Evolutionary conservation across 2,888 invertebrate species (phyloP).

Genomic region (Drosophila kokeensis): DNA sequence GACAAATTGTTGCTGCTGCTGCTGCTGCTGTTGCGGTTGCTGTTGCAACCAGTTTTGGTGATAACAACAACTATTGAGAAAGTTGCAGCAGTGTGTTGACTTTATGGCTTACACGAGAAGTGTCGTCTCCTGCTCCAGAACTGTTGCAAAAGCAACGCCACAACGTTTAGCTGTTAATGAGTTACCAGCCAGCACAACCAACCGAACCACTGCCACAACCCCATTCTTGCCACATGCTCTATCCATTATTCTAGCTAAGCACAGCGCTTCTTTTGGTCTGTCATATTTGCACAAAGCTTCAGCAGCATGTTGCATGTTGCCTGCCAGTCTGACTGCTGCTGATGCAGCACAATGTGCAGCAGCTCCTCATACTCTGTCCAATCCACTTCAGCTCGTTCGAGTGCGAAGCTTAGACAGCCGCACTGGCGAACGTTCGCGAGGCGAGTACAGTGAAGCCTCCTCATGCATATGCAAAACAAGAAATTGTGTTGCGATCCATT

Average conservation of each 20-base stretch:
- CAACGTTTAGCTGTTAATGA: slow-evolving; percentile 58
- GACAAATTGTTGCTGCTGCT: slow-evolving; percentile 55
- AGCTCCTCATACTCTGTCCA: slow-evolving; percentile 1
- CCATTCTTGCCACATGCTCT: neutral
- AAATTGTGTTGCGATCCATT: slow-evolving; percentile 25
- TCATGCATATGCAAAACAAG: slow-evolving; percentile 66
- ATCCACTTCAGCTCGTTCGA: slow-evolving; percentile 59
- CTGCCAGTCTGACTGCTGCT: slow-evolving; percentile 31
- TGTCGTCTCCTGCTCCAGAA: slow-evolving; percentile 5
- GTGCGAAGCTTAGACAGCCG: slow-evolving; percentile 60
- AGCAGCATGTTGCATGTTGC: slow-evolving; percentile 35
- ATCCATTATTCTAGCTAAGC: slow-evolving; percentile 12
- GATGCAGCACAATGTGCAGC: slow-evolving; percentile 62
- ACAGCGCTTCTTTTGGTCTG: slow-evolving; percentile 32
- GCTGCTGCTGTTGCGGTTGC: slow-evolving; percentile 17
- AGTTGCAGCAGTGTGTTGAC: slow-evolving; percentile 50
- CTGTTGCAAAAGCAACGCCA: slow-evolving; percentile 4
- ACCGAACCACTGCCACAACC: neutral
- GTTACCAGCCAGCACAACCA: slow-evolving; percentile 30
- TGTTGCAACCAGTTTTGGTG: slow-evolving; percentile 39
- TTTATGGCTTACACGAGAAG: slow-evolving; percentile 37
- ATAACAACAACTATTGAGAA: slow-evolving; percentile 47
- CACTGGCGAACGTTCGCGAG: slow-evolving; percentile 13
- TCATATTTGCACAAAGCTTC: slow-evolving; percentile 65
- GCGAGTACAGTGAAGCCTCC: slow-evolving; percentile 42